Evolutionary conservation across 2,113 vertebrate genomes (phyloP).

Genomic region (Microtus pennsylvanicus): DNA sequence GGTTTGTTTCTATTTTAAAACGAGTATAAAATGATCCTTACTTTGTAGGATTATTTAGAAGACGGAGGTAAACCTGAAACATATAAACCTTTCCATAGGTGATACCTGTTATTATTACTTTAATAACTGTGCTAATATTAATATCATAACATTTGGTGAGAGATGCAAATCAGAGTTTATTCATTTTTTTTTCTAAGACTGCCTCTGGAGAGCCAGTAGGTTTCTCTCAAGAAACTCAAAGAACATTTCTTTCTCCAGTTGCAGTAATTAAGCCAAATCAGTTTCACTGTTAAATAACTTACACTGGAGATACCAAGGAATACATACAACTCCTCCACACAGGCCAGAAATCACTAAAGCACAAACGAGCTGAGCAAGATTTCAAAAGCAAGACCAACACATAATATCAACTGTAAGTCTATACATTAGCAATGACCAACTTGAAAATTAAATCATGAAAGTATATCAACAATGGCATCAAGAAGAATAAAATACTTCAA

Average conservation of each 20-base stretch:
- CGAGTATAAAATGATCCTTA: neutral
- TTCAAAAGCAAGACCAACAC: neutral
- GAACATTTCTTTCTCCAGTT: neutral
- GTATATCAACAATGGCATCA: neutral
- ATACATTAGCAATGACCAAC: neutral
- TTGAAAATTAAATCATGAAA: neutral
- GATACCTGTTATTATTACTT: neutral
- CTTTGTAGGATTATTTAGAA: neutral
- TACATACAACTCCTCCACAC: neutral
- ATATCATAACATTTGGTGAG: neutral
- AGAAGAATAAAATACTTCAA: neutral
- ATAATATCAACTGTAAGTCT: neutral
- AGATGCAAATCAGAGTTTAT: neutral
- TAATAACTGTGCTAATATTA: neutral
- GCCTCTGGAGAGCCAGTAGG: neutral
- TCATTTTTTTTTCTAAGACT: neutral
- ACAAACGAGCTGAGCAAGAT: neutral
- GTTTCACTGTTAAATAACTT: neutral
- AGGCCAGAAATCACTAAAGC: neutral
- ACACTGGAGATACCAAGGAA: neutral
- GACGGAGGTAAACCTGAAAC: slow-evolving; percentile 6
- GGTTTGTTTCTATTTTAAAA: neutral
- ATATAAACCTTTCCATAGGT: neutral
- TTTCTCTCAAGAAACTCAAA: slow-evolving; percentile 12
- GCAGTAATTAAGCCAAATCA: neutral